A percentile compares a stretch with the other conserved stretches of the same genome.
Evolutionary conservation across 2,797 vertebrate genomes (phyloP).

Genomic region (Sebastes matsubarae): DNA sequence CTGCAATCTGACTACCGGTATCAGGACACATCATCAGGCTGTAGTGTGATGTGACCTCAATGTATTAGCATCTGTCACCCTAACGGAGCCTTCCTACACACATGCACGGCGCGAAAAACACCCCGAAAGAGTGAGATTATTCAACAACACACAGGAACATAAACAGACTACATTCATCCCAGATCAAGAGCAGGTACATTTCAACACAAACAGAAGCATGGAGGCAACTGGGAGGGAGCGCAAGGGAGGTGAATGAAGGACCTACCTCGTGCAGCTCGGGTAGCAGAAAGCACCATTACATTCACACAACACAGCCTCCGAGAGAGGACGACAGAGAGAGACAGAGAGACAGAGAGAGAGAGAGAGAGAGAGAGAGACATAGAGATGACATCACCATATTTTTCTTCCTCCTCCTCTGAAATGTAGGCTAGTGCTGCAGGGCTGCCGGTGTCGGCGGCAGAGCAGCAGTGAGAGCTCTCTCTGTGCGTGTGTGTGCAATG

Average conservation of each 20-base stretch:
- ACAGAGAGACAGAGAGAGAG: conserved; percentile 3
- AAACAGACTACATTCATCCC: background rate
- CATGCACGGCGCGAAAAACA: background rate
- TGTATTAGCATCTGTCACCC: conserved; percentile 9
- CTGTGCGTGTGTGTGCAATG: background rate
- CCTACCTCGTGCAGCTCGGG: conserved; percentile 68
- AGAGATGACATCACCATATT: conserved; percentile 75
- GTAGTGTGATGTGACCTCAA: conserved; percentile 16
- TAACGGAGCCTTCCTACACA: background rate
- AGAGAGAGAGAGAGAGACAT: conserved; percentile 34
- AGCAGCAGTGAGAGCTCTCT: conserved; percentile 40
- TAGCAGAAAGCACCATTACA: conserved; percentile 58
- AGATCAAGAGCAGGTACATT: background rate
- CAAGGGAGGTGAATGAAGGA: conserved; percentile 35
- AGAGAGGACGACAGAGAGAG: background rate
- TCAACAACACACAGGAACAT: background rate
- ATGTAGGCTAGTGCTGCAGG: conserved; percentile 63
- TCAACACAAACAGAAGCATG: background rate
- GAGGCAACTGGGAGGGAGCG: background rate
- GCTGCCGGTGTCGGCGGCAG: conserved; percentile 32
- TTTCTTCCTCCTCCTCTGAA: conserved; percentile 51
- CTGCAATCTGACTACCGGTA: conserved; percentile 1
- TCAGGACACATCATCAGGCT: conserved; percentile 19
- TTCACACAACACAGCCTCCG: conserved; percentile 57
- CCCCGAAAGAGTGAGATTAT: background rate